Evolutionary conservation across 2,888 invertebrate genomes (phyloP).

Genomic region (Myopa testacea): DNA sequence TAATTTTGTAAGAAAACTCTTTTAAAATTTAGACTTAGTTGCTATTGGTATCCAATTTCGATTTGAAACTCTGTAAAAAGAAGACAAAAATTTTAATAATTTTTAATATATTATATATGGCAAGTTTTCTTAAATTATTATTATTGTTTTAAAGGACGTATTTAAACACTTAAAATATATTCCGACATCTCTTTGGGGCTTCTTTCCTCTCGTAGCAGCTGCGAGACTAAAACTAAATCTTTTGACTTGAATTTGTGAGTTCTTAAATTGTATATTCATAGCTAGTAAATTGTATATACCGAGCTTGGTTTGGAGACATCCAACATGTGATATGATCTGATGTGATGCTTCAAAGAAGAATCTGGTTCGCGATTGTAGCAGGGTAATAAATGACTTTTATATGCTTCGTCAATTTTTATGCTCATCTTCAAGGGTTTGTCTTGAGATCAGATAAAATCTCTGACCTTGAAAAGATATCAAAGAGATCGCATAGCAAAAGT

Average conservation of each 20-base stretch:
- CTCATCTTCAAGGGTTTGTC: not conserved
- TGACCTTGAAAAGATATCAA: too few relatives aligned
- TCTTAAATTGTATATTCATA: not conserved
- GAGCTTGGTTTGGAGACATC: not conserved
- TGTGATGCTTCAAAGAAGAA: not conserved
- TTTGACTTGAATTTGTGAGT: not conserved
- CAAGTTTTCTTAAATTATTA: not conserved
- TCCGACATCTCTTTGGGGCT: not conserved
- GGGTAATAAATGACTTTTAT: constrained; percentile 15
- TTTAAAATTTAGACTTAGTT: constrained; percentile 62
- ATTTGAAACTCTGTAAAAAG: constrained; percentile 65
- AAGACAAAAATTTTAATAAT: constrained; percentile 27
- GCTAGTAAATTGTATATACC: not conserved
- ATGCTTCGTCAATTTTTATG: constrained; percentile 16
- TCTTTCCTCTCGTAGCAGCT: not conserved
- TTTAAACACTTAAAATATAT: not conserved
- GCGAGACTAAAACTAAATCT: constrained; percentile 11
- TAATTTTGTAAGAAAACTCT: constrained; percentile 54
- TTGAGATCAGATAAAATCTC: too few relatives aligned
- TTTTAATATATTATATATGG: not conserved
- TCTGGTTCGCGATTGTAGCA: not conserved
- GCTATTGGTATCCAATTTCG: constrained; percentile 65
- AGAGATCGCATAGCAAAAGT: too few relatives aligned
- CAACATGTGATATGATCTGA: constrained; percentile 4
- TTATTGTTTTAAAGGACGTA: not conserved